phyloP scores from a whole-genome alignment of 1,140 invertebrate species.

The Rhopalosiphum maidis region DNA sequence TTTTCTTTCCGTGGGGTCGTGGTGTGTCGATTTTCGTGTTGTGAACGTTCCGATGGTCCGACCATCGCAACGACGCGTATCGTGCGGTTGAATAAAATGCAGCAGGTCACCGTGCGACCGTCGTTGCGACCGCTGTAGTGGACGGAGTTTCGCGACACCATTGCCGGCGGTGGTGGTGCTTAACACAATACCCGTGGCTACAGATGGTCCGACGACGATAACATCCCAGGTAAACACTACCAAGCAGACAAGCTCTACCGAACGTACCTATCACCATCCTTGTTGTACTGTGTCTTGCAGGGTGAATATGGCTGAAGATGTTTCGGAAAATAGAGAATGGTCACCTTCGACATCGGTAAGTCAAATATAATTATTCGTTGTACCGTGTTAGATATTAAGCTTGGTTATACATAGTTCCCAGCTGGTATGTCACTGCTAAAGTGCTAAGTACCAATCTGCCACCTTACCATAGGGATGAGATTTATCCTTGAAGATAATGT shows the following conservation, averaged over 20 bases:
- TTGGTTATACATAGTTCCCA: neutral
- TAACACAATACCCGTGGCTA: neutral
- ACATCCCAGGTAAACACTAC: neutral
- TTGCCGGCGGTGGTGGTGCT: neutral
- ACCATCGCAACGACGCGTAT: neutral
- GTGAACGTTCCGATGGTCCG: neutral
- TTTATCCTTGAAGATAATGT: neutral
- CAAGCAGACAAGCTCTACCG: neutral
- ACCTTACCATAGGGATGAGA: neutral
- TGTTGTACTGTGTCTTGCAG: neutral
- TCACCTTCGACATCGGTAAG: slow-evolving; percentile 33
- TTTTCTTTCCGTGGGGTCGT: neutral
- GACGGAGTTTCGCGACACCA: neutral
- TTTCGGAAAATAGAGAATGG: slow-evolving; percentile 32
- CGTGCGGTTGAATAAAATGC: slow-evolving; percentile 2
- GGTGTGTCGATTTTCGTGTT: neutral
- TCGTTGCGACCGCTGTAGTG: neutral
- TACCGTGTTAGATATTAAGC: neutral
- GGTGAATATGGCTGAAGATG: slow-evolving; percentile 45
- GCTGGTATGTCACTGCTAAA: neutral
- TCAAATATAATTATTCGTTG: neutral
- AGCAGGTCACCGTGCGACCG: neutral
- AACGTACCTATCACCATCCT: neutral
- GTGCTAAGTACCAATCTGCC: too few relatives aligned
- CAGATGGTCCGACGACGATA: neutral